Percentiles rank a stretch among this genome's conserved stretches.
phyloP scores from a whole-genome alignment of 1,140 invertebrate genomes.

The Pseudomyrmex sp. region DNA sequence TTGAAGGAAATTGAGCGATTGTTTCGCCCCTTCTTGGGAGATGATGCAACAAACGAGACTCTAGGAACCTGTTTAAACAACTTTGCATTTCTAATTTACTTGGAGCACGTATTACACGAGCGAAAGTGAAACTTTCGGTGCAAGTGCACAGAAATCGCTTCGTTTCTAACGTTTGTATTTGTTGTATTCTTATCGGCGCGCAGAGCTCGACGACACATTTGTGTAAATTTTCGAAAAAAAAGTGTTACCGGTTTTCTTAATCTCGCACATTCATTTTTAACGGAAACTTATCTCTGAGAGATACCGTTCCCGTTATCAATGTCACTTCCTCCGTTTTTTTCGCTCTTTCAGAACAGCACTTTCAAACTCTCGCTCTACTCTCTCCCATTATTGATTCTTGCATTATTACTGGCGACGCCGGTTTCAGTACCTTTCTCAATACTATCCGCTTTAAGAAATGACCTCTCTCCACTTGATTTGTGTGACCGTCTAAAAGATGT shows the following conservation, averaged over 20 bases:
- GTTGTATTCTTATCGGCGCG: background rate
- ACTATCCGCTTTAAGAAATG: conserved; percentile 50
- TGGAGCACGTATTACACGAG: background rate
- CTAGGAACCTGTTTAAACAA: background rate
- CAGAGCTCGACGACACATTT: conserved; percentile 40
- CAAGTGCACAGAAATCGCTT: background rate
- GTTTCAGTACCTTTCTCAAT: conserved; percentile 32
- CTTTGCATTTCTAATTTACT: background rate
- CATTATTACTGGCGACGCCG: conserved; percentile 23
- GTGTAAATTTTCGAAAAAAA: conserved; percentile 24
- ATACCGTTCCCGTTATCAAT: conserved; percentile 14
- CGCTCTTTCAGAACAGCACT: conserved; percentile 22
- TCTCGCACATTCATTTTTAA: conserved; percentile 29
- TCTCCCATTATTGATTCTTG: conserved; percentile 38
- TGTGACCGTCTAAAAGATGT: conserved; percentile 4
- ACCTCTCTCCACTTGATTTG: conserved; percentile 10
- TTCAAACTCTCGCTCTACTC: conserved; percentile 19
- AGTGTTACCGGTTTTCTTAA: conserved; percentile 19
- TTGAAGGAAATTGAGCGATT: background rate
- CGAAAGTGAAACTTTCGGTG: conserved; percentile 22
- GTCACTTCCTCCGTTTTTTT: background rate
- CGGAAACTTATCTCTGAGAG: conserved; percentile 21
- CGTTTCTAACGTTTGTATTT: background rate
- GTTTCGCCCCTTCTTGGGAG: background rate
- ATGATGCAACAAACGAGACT: background rate